A percentile compares a stretch with the other conserved stretches of the same genome.
Conservation (phyloP, 2,888 invertebrate species). For the Pristionchus fissidentatus region DNA sequence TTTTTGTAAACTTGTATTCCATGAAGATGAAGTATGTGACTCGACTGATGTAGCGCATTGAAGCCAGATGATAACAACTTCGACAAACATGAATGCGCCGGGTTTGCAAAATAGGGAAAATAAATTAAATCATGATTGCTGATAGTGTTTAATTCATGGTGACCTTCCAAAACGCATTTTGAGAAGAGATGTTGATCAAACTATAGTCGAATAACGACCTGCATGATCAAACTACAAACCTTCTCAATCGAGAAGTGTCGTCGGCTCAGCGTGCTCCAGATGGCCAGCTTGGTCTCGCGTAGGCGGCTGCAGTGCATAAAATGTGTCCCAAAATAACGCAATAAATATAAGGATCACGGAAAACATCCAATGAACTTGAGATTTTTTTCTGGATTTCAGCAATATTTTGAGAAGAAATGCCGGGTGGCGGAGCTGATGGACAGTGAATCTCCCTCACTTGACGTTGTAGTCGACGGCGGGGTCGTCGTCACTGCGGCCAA, state of each 20-base stretch:
- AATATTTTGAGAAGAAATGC: background rate
- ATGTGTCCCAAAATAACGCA: background rate
- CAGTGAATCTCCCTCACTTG: constrained; percentile 7
- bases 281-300: background rate
- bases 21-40: too few species aligned
- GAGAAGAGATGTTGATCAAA: too few species aligned
- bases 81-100: too few species aligned
- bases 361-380: background rate
- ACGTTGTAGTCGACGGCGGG: constrained; percentile 41
- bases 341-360: background rate
- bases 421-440: background rate
- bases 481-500: constrained; percentile 38
- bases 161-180: too few species aligned
- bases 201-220: background rate
- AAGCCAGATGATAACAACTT: too few species aligned
- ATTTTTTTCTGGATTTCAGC: too few species aligned
- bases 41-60: too few species aligned
- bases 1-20: too few species aligned
- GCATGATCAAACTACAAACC: background rate
- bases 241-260: constrained; percentile 38
- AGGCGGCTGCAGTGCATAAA: constrained; percentile 3
- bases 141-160: too few species aligned
- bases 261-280: constrained; percentile 35
- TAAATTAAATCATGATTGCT: too few species aligned
- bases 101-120: background rate